Conservation (phyloP, 1,140 invertebrate species). For the Megathymus violae region DNA sequence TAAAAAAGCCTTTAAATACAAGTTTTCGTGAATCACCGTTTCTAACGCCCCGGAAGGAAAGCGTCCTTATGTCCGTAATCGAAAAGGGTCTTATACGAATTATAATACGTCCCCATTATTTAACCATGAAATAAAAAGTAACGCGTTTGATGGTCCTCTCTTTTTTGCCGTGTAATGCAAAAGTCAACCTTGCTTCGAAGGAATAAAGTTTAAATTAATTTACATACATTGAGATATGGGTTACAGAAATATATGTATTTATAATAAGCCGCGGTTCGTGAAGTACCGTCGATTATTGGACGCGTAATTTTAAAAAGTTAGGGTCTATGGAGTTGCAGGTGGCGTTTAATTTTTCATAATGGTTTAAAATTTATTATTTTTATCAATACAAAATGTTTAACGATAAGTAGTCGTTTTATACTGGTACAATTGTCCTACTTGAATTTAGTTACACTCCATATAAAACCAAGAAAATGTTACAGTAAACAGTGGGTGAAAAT, state of each 20-base stretch:
- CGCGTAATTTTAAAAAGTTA: slow-evolving; percentile 9
- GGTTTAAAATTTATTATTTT: too few species aligned
- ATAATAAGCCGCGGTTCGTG: background rate
- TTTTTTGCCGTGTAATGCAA: background rate
- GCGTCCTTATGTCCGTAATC: slow-evolving; percentile 42
- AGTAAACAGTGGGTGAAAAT: too few species aligned
- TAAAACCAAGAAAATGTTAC: too few species aligned
- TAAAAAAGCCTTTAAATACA: slow-evolving; percentile 7
- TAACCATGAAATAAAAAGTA: slow-evolving; percentile 62
- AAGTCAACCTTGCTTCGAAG: background rate
- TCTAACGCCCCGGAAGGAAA: slow-evolving; percentile 38
- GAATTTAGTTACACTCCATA: too few species aligned
- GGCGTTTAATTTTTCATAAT: too few species aligned
- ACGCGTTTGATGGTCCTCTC: slow-evolving; percentile 37
- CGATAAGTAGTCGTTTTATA: too few species aligned
- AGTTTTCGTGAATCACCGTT: background rate
- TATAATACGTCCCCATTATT: slow-evolving; percentile 56
- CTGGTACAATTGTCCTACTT: too few species aligned
- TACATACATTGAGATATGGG: background rate
- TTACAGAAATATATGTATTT: slow-evolving; percentile 3
- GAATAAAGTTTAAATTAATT: slow-evolving; percentile 1
- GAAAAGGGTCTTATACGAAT: slow-evolving; percentile 50
- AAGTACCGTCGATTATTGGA: background rate
- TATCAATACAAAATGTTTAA: too few species aligned
- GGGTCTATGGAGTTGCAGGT: background rate